A percentile compares a stretch with the other conserved stretches of the same genome.
Evolutionary conservation across 92 coral and sea anemone genomes (phyloP).

Genomic region (Actinernus sp.): DNA sequence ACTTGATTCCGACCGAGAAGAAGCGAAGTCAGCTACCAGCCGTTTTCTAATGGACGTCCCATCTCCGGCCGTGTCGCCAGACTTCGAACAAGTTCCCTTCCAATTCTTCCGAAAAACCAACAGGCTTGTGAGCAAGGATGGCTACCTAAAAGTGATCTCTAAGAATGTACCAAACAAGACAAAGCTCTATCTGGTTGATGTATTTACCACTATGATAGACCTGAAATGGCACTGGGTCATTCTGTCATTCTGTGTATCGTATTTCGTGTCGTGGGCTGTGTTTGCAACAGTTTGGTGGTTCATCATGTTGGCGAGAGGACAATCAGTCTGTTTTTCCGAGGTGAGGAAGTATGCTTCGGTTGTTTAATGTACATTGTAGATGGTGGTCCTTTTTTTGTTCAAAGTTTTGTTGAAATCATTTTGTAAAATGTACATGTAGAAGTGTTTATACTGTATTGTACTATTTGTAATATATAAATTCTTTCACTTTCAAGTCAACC

Average conservation of each 20-base stretch:
- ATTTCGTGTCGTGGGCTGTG: slow-evolving; percentile 82
- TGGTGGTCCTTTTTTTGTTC: not conserved
- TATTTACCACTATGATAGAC: slow-evolving; percentile 78
- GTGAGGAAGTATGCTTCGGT: slow-evolving; percentile 34
- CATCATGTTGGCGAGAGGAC: slow-evolving; percentile 76
- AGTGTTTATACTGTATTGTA: not conserved
- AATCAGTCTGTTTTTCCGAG: slow-evolving; percentile 76
- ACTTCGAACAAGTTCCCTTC: not conserved
- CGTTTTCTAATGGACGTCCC: not conserved
- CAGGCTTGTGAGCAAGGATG: not conserved
- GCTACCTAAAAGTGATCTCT: not conserved
- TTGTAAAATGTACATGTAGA: not conserved
- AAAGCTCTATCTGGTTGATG: not conserved
- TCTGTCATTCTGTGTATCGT: slow-evolving; percentile 73
- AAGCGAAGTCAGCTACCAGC: not conserved
- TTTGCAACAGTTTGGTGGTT: slow-evolving; percentile 91
- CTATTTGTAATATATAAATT: no score
- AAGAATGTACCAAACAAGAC: not conserved
- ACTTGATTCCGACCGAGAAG: not conserved
- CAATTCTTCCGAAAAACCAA: not conserved
- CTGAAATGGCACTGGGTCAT: slow-evolving; percentile 87
- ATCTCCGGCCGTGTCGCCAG: not conserved
- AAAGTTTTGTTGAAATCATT: not conserved
- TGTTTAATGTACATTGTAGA: not conserved
- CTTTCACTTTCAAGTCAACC: no score